Conservation (phyloP, 1,140 invertebrate species). For the Acromyrmex charruanus region DNA sequence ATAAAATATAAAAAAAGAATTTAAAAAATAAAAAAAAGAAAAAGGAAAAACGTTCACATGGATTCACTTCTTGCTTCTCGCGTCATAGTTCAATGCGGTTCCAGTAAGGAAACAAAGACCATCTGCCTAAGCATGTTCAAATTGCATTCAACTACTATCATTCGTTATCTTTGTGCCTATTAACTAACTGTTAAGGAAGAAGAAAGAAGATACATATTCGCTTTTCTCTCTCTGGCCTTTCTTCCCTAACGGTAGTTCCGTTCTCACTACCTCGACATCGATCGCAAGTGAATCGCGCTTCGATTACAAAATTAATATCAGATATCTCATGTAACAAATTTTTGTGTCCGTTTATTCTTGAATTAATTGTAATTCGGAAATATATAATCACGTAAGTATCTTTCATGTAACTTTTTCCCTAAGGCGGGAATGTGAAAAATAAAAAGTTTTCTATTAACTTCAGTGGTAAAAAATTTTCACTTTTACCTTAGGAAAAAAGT, state of each 20-base stretch:
- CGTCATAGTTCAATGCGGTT: constrained; percentile 23
- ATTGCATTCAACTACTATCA: constrained; percentile 1
- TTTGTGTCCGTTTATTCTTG: not conserved
- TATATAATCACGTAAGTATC: too few relatives aligned
- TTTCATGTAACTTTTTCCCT: too few relatives aligned
- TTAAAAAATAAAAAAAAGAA: not conserved
- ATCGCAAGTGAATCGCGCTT: constrained; percentile 27
- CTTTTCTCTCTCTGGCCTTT: constrained; percentile 15
- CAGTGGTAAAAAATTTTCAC: too few relatives aligned
- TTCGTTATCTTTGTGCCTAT: constrained; percentile 1
- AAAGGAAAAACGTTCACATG: not conserved
- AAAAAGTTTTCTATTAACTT: too few relatives aligned
- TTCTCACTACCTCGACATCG: not conserved
- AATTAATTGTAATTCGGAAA: not conserved
- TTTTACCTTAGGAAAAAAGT: too few relatives aligned
- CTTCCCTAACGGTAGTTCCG: not conserved
- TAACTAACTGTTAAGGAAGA: constrained; percentile 31
- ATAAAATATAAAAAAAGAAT: not conserved
- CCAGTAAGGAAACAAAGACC: constrained; percentile 21
- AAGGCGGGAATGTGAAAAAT: too few relatives aligned
- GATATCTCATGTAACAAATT: not conserved
- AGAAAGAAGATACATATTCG: constrained; percentile 9
- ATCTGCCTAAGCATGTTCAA: constrained; percentile 18
- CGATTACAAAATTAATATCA: constrained; percentile 1
- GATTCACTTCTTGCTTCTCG: not conserved